phyloP scores from a whole-genome alignment of 2,888 invertebrate species.

The Cataglyphis altisquamis region DNA sequence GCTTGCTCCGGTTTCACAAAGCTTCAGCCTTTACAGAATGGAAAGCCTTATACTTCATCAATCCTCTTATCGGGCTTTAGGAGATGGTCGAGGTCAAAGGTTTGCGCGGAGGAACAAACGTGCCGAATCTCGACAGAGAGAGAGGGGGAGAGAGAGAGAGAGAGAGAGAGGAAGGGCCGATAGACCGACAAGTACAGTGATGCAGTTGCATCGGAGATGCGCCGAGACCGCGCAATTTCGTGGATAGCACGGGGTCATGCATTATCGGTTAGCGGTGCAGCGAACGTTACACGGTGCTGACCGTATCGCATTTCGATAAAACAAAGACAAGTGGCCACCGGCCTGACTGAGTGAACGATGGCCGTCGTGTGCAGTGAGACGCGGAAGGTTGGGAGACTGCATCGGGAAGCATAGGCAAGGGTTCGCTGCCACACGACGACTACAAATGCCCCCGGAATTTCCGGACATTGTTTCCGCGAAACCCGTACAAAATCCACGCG shows the following conservation, averaged over 20 bases:
- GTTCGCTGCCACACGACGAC: not conserved
- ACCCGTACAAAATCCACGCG: conserved; percentile 7
- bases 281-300: conserved; percentile 51
- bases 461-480: conserved; percentile 2
- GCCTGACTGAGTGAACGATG: conserved; percentile 72
- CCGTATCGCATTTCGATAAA: conserved; percentile 71
- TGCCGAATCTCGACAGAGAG: conserved; percentile 7
- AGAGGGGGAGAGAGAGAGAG: conserved; percentile 1
- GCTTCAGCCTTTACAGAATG: not conserved
- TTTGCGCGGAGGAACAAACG: conserved; percentile 15
- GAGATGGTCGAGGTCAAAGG: conserved; percentile 19
- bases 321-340: conserved; percentile 76
- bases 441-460: conserved; percentile 33
- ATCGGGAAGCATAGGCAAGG: conserved; percentile 2
- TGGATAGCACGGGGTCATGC: conserved; percentile 58
- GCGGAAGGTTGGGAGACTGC: conserved; percentile 70
- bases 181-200: conserved; percentile 27
- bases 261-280: conserved; percentile 59
- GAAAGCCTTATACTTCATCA: conserved; percentile 5
- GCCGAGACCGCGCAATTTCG: conserved; percentile 60
- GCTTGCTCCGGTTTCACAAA: not conserved
- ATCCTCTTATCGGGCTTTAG: conserved; percentile 1
- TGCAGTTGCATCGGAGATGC: conserved; percentile 56
- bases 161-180: not conserved
- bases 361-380: conserved; percentile 77